Percentiles rank a stretch among this genome's conserved stretches.
These are phyloP conservation scores for Sylvicola cinctus DNA, from an alignment of 2,888 invertebrate species.

Conservation along the genomic window DNA sequence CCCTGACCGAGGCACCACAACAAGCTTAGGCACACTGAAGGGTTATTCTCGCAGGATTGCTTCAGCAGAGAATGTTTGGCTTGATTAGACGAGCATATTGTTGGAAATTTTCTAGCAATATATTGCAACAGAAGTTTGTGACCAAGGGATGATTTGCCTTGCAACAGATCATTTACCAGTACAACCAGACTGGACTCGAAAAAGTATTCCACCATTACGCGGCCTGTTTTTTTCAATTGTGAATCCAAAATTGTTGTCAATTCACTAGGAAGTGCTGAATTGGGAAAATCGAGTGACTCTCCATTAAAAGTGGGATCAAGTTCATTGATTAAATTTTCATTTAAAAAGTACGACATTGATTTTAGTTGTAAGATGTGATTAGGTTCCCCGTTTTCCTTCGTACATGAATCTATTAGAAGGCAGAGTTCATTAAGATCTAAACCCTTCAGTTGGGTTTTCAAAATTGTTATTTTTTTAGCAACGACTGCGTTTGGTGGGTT, in stretches of 20 bases:
- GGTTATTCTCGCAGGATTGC: conserved; percentile 58
- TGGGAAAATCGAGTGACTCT: conserved; percentile 17
- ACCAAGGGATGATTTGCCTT: conserved; percentile 33
- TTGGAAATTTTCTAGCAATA: conserved; percentile 41
- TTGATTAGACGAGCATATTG: conserved; percentile 36
- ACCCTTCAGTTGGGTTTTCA: too few species aligned
- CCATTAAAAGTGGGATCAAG: conserved; percentile 19
- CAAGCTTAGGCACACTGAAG: conserved; percentile 47
- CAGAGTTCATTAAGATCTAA: too few species aligned
- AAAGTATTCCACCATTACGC: conserved; percentile 40
- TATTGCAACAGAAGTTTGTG: conserved; percentile 51
- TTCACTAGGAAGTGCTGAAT: conserved; percentile 13
- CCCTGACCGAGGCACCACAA: conserved; percentile 61
- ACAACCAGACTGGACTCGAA: conserved; percentile 47
- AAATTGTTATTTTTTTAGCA: too few species aligned
- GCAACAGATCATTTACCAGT: conserved; percentile 51
- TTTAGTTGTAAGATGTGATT: too few species aligned
- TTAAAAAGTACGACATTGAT: too few species aligned
- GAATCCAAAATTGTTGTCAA: conserved; percentile 14
- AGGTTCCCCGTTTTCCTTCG: too few species aligned
- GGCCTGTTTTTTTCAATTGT: conserved; percentile 35
- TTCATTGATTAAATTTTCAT: conserved; percentile 15
- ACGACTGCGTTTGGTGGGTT: too few species aligned
- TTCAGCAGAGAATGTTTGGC: conserved; percentile 39
- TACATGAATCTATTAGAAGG: too few species aligned